These are phyloP conservation scores for Cyprinodon variegatus DNA, from an alignment of 2,113 vertebrate genomes.

Conservation along the genomic window DNA sequence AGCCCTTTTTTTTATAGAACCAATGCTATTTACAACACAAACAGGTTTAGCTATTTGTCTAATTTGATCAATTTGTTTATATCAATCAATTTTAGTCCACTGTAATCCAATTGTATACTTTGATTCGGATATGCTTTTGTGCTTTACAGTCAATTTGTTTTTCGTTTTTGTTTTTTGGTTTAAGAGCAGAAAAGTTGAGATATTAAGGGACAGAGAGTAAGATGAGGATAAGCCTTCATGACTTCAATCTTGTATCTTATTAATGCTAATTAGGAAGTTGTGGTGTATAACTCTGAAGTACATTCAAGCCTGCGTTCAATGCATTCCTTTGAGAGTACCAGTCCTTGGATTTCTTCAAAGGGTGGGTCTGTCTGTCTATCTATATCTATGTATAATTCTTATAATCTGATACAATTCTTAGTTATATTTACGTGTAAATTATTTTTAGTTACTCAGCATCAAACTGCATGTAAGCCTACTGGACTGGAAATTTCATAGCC, in stretches of 20 bases:
- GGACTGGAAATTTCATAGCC: constrained; percentile 41
- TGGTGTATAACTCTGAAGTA: constrained; percentile 57
- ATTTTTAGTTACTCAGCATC: constrained; percentile 10
- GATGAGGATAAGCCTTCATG: constrained; percentile 50
- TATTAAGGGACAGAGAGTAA: constrained; percentile 29
- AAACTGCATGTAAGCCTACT: constrained; percentile 25
- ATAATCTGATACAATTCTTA: no score
- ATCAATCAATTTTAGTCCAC: background rate
- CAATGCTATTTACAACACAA: no score
- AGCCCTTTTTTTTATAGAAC: no score
- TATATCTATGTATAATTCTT: background rate
- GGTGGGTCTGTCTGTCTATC: constrained; percentile 24
- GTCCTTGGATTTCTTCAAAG: constrained; percentile 34
- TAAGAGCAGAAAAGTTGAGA: constrained; percentile 34
- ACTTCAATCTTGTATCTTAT: constrained; percentile 45
- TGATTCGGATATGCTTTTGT: background rate
- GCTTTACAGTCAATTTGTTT: background rate
- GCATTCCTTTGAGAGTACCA: constrained; percentile 13
- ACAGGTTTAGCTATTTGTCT: no score
- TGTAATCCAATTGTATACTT: background rate
- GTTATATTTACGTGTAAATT: constrained; percentile 13
- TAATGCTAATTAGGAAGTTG: constrained; percentile 67
- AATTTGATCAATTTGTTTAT: background rate
- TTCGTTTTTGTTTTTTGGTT: constrained; percentile 19
- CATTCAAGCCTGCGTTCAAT: constrained; percentile 34